Evolutionary conservation across 2,888 invertebrate genomes (phyloP).

Genomic region (Hirtodrosophila histrioides): DNA sequence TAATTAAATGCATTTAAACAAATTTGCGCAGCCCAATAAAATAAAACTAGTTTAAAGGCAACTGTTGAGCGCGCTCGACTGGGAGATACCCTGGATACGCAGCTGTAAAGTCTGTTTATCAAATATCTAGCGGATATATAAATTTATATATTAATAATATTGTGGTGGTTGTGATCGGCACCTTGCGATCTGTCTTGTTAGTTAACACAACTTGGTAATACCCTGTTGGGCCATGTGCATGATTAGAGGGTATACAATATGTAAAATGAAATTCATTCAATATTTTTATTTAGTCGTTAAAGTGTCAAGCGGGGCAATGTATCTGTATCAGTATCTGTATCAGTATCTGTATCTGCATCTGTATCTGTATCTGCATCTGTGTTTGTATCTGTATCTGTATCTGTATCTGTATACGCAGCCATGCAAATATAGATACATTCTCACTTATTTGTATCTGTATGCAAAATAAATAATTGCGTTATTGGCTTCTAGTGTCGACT

Average conservation of each 20-base stretch:
- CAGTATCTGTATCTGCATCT: not conserved
- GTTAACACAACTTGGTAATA: not conserved
- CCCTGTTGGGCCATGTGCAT: not conserved
- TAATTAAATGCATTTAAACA: slow-evolving; percentile 61
- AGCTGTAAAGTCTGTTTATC: too few relatives aligned
- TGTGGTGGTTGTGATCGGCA: too few relatives aligned
- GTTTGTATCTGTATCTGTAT: not conserved
- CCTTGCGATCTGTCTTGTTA: too few relatives aligned
- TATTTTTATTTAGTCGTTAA: slow-evolving; percentile 30
- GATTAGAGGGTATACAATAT: slow-evolving; percentile 4
- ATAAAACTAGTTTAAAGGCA: too few relatives aligned
- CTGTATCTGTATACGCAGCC: not conserved
- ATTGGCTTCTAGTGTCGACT: slow-evolving; percentile 40
- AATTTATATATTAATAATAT: too few relatives aligned
- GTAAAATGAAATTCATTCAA: slow-evolving; percentile 7
- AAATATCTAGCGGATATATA: too few relatives aligned
- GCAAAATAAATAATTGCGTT: slow-evolving; percentile 13
- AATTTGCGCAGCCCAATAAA: slow-evolving; percentile 6
- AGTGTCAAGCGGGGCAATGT: slow-evolving; percentile 4
- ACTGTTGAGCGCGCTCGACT: too few relatives aligned
- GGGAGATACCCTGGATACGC: not conserved
- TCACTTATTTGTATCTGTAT: not conserved
- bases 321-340: slow-evolving; percentile 3
- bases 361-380: slow-evolving; percentile 1
- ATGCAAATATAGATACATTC: slow-evolving; percentile 3